These are phyloP conservation scores for Pterocles burchelli DNA, from an alignment of 2,113 vertebrate genomes.

Conservation along the genomic window DNA sequence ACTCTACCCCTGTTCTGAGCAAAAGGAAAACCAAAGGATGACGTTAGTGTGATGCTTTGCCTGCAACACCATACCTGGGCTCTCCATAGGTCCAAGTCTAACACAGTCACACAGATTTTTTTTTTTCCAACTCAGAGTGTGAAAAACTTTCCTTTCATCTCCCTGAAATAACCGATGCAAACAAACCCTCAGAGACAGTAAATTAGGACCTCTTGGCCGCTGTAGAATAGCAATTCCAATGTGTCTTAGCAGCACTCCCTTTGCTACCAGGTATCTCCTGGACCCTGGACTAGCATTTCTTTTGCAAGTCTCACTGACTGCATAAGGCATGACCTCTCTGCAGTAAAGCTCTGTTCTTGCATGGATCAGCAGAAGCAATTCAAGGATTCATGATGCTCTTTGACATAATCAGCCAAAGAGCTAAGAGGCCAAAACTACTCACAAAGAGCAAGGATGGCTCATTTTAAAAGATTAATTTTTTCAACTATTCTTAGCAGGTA, in stretches of 20 bases:
- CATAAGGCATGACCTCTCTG: not conserved
- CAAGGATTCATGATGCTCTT: not conserved
- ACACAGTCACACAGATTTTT: accelerated
- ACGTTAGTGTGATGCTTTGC: not conserved
- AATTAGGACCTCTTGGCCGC: not conserved
- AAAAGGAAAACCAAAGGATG: not conserved
- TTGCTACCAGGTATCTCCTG: not conserved
- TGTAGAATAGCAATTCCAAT: not conserved
- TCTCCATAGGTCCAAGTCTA: not conserved
- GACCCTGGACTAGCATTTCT: not conserved
- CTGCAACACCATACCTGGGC: not conserved
- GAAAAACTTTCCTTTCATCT: not conserved
- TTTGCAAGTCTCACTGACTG: not conserved
- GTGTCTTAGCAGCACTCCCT: not conserved
- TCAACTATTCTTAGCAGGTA: not conserved
- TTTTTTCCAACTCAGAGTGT: not conserved
- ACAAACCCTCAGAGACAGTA: not conserved
- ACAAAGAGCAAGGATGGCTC: not conserved
- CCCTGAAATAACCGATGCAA: not conserved
- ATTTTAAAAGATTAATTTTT: not conserved
- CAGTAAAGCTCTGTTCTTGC: not conserved
- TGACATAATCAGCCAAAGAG: not conserved
- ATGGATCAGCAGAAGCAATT: not conserved
- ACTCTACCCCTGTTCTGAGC: not conserved
- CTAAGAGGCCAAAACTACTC: not conserved